phyloP scores from a whole-genome alignment of 2,113 vertebrate genomes.

The Carettochelys insculpta region DNA sequence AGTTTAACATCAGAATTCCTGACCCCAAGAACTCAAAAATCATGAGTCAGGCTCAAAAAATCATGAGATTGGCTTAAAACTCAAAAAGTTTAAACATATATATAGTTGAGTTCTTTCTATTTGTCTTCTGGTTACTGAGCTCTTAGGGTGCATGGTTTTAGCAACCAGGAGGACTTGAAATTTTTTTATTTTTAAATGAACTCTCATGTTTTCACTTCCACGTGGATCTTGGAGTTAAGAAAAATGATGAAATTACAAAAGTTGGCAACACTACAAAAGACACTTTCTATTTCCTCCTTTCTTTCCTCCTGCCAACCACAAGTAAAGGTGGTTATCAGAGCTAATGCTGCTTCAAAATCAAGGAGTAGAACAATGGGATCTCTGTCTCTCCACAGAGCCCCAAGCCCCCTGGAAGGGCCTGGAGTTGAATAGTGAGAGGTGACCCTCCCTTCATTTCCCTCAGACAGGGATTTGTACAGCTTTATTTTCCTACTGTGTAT shows the following conservation, averaged over 20 bases:
- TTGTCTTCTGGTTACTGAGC: constrained; percentile 19
- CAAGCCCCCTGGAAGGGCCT: constrained; percentile 17
- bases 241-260: not conserved
- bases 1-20: not conserved
- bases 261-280: not conserved
- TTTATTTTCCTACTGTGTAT: not conserved
- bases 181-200: not conserved
- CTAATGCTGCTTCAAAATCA: constrained; percentile 23
- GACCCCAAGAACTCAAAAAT: not conserved
- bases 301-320: not conserved
- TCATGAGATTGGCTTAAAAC: not conserved
- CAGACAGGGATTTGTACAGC: not conserved
- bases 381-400: constrained; percentile 10
- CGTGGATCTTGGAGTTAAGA: not conserved
- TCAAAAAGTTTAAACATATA: not conserved
- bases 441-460: constrained; percentile 25
- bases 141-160: not conserved
- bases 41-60: not conserved
- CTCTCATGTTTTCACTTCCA: not conserved
- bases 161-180: not conserved
- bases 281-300: constrained; percentile 9
- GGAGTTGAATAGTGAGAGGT: not conserved
- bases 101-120: not conserved
- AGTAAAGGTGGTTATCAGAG: constrained; percentile 23
- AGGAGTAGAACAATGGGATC: constrained; percentile 12